Percentiles rank a stretch among this genome's conserved stretches.
Evolutionary conservation across 2,113 vertebrate species (phyloP).

Genomic region (Megaceryle maxima): DNA sequence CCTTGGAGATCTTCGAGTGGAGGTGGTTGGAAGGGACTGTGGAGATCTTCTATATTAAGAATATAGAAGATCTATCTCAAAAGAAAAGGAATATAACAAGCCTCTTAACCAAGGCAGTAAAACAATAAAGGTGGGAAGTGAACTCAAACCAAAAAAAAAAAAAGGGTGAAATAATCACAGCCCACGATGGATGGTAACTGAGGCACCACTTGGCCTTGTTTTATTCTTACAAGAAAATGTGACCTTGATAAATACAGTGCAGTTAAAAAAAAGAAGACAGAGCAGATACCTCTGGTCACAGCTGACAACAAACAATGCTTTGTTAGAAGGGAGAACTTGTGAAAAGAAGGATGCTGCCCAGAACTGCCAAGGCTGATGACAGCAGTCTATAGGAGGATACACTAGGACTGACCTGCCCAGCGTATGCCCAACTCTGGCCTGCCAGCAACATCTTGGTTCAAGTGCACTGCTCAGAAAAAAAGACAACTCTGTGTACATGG

Average conservation of each 20-base stretch:
- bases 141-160: neutral
- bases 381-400: neutral
- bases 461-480: fast-evolving
- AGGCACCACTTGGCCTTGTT: neutral
- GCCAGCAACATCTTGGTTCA: neutral
- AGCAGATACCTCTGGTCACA: neutral
- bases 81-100: neutral
- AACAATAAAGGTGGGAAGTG: neutral
- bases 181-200: neutral
- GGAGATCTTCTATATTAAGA: neutral
- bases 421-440: neutral
- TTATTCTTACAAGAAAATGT: neutral
- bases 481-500: fast-evolving
- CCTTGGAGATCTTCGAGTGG: too few species aligned
- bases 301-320: neutral
- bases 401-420: neutral
- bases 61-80: neutral
- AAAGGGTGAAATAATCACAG: neutral
- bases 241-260: neutral
- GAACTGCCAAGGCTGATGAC: neutral
- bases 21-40: too few species aligned
- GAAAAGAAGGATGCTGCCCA: neutral
- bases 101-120: neutral
- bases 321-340: neutral
- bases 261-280: neutral